Conservation (phyloP, 2,113 vertebrate species). For the Siniperca chuatsi region DNA sequence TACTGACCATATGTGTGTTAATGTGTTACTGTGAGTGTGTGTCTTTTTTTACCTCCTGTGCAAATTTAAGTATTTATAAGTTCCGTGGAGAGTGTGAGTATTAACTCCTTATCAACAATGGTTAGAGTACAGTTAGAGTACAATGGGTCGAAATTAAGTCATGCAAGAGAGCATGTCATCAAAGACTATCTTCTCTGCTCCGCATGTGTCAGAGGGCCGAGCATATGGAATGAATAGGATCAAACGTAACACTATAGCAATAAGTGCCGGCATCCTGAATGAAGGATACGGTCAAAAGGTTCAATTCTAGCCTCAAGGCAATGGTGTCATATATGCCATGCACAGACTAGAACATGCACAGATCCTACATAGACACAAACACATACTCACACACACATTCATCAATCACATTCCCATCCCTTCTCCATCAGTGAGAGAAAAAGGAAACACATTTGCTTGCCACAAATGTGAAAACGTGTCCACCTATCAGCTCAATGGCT, state of each 20-base stretch:
- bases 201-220: slow-evolving; percentile 65
- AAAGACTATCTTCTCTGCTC: slow-evolving; percentile 63
- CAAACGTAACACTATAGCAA: slow-evolving; percentile 75
- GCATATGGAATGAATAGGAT: slow-evolving; percentile 79
- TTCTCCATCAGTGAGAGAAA: slow-evolving; percentile 45
- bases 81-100: slow-evolving; percentile 9
- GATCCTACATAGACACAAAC: slow-evolving; percentile 24
- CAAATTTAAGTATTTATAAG: slow-evolving; percentile 1
- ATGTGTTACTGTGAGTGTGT: slow-evolving; percentile 34
- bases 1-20: slow-evolving; percentile 49
- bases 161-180: slow-evolving; percentile 69
- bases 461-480: slow-evolving; percentile 41
- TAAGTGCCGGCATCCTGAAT: slow-evolving; percentile 72
- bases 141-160: slow-evolving; percentile 61
- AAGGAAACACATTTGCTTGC: slow-evolving; percentile 38
- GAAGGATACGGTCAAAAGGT: slow-evolving; percentile 75
- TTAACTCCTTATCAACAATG: slow-evolving; percentile 41
- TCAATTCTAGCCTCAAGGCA: slow-evolving; percentile 72
- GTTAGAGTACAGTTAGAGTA: not conserved
- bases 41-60: not conserved
- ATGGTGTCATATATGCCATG: slow-evolving; percentile 55
- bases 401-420: slow-evolving; percentile 50
- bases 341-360: slow-evolving; percentile 21
- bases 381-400: slow-evolving; percentile 33
- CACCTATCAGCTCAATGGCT: slow-evolving; percentile 19